These are phyloP conservation scores for Smithornis capensis DNA, from an alignment of 2,113 vertebrate genomes.

Conservation along the genomic window DNA sequence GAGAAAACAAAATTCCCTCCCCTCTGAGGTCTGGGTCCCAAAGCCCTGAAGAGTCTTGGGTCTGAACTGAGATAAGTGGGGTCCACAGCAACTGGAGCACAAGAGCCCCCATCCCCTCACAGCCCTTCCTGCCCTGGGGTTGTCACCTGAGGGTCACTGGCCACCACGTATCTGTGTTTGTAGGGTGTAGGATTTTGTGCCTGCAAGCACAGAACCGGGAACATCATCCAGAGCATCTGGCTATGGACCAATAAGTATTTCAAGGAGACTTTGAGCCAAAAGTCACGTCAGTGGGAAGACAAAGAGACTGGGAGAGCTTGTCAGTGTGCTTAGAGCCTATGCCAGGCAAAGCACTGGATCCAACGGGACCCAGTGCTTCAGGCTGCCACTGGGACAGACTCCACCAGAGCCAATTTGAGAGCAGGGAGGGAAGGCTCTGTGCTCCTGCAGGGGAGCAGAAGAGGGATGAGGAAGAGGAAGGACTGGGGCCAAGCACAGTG, in stretches of 20 bases:
- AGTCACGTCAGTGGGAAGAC: neutral
- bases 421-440: neutral
- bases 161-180: fast-evolving
- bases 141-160: neutral
- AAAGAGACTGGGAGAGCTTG: neutral
- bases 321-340: neutral
- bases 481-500: neutral
- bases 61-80: fast-evolving
- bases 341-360: fast-evolving
- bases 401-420: neutral
- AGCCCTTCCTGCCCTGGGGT: fast-evolving
- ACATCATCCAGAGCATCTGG: neutral
- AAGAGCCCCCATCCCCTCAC: fast-evolving
- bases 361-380: fast-evolving
- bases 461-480: neutral
- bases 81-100: fast-evolving
- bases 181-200: neutral
- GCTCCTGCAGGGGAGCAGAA: fast-evolving
- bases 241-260: neutral
- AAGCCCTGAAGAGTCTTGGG: neutral
- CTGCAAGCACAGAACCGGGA: neutral
- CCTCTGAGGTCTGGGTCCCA: neutral
- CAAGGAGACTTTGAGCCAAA: neutral
- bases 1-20: neutral
- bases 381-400: neutral